These are phyloP conservation scores for Bicyclus anynana DNA, from an alignment of 1,140 invertebrate genomes.

Conservation along the genomic window DNA sequence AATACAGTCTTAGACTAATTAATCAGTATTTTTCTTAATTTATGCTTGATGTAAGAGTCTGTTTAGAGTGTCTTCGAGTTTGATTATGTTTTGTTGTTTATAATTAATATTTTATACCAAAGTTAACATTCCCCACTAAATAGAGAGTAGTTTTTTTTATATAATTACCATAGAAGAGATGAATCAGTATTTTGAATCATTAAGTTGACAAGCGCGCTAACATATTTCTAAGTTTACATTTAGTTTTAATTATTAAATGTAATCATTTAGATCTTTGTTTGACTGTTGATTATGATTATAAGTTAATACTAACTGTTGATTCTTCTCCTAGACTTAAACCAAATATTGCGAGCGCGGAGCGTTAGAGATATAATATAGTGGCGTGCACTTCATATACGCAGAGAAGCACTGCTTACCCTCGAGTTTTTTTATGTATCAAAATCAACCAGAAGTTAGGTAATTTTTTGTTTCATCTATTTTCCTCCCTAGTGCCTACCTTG, in stretches of 20 bases:
- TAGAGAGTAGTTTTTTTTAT: conserved; percentile 67
- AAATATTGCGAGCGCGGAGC: conserved; percentile 73
- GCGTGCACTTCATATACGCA: too few species aligned
- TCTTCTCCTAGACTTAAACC: conserved; percentile 73
- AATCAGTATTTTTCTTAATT: conserved; percentile 75
- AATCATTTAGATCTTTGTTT: conserved; percentile 67
- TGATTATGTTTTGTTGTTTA: conserved; percentile 73
- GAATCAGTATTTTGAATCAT: conserved; percentile 63
- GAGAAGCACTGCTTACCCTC: too few species aligned
- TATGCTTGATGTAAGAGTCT: conserved; percentile 69
- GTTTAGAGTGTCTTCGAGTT: conserved; percentile 69
- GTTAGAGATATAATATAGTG: conserved; percentile 58
- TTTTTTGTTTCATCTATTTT: too few species aligned
- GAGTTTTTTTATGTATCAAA: too few species aligned
- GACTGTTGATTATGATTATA: conserved; percentile 62
- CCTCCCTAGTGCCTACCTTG: too few species aligned
- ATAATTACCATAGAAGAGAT: conserved; percentile 50
- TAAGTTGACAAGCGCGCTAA: conserved; percentile 50
- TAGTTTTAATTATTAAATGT: conserved; percentile 64
- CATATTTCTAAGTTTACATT: conserved; percentile 71
- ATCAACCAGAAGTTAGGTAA: too few species aligned
- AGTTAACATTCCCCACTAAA: conserved; percentile 76
- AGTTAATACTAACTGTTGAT: conserved; percentile 68
- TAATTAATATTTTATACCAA: conserved; percentile 77
- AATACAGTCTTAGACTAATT: conserved; percentile 62